Base-by-base conservation (phyloP, 2,888 invertebrate genomes). In the Macropis europaea region DNA sequence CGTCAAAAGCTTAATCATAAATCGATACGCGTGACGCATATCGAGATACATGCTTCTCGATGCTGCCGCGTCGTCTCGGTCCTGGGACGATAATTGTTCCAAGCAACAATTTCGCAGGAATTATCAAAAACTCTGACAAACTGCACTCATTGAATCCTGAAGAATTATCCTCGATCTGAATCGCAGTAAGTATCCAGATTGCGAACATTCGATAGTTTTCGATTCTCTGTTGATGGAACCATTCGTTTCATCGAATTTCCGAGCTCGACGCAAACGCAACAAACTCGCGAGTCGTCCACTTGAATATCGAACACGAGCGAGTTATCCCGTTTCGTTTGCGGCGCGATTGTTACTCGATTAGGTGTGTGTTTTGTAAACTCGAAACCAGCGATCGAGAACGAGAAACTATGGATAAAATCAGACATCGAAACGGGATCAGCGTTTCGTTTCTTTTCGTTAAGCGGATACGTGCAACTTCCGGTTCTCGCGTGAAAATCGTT, bases 1-100 rank as follows among this genome's bases (percentile, higher is more conserved):
- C 26, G 32, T 63, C 75, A 68, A 67, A 77, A 64, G 78, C 78
- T 67, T 75, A 78, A 78, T 78, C 74, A 78, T 69, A 77, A 78
- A 78, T 78, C 78, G 78, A 78, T 78, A 72, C 68, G 60, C 64
- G 74, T 77, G 77, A 77, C 77, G 77, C 77, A 77, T 77, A 64
- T 56, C 34, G 72, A 72, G 68, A 72, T 64, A 64, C 63, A 63
- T 53, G 57, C 43, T 32, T 40, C 5, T 48, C 32, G 17, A 17
- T 36, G 64, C 61, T 56, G n/a, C n/a, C n/a, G n/a, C n/a, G n/a
- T 61, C 57, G 47, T 56, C 62, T 36, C 50, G 13, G 26, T 19
- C 34, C n/a, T n/a, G n/a, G n/a, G n/a, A n/a, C n/a, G n/a, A n/a
- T n/a, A n/a, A n/a, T n/a, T n/a, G n/a, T n/a, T n/a, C n/a, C n/a